Evolutionary conservation across 2,888 invertebrate genomes (phyloP), one percentile per base, ranked within the genome.

Genomic region (Ecdyonurus torrentis): DNA sequence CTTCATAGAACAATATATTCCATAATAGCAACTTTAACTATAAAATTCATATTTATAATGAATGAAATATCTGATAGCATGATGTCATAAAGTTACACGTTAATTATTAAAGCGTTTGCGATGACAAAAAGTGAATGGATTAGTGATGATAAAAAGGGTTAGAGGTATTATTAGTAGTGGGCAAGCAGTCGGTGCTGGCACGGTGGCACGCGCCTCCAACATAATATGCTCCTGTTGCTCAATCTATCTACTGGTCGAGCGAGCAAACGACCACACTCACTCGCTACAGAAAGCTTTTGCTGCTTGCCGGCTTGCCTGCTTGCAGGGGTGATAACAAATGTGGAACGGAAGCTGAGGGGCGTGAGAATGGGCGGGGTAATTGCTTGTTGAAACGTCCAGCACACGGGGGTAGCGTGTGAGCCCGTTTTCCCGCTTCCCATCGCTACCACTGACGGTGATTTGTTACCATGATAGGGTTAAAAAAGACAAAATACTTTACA

Each of bases 321-420:
- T 37, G 19, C n/a, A 55, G 55, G 55, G 55, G 55, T 55, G 55
- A 55, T 20, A 55, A 55, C 55, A 55, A 55, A 55, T 55, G 55
- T 55, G 55, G 55, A 55, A n/a, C 55, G 55, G 55, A 55, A 20
- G 22, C 55, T 20, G 55, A 55, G 55, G 55, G 19, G 55, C 22
- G 55, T 55, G n/a, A 55, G 19, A 55, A 55, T 37, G 37, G 37
- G 37, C 37, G 37, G 55, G 55, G 55, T 22, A 55, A 55, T 55
- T 55, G 55, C 55, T 55, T 22, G 55, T 22, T 55, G 55, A 55
- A 55, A 55, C n/a, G 55, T 22, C 55, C 55, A 22, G 19, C 55
- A 37, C 37, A 37, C 37, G 37, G 37, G 37, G 37, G 37, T 37
- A 15, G 5, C 5, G 37, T 10, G 15, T 10, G 37, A 37, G 37